Evolutionary conservation across 2,888 invertebrate species (phyloP), one percentile per base, ranked within the genome.

Genomic region (Monochamus alternatus): DNA sequence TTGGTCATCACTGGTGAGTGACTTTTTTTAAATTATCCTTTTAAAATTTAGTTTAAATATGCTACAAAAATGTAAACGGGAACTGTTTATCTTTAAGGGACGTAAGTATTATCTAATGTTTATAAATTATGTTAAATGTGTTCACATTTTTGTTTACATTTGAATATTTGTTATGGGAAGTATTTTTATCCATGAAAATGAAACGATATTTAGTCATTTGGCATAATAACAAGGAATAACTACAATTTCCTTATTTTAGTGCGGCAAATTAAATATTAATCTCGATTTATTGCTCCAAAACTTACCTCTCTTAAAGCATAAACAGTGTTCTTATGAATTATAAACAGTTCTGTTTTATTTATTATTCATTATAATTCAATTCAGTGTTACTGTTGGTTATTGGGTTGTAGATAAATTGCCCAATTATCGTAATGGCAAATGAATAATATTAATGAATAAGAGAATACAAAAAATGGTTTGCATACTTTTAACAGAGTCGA

Each of bases 1-100:
- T 91, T 97, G 85, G 97, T 97, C 90, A 97, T 97, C 90, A 97
- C 97, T 90, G 97, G 97, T 97, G 93, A 94, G 96, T 92, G 81
- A 83, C 83, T 78, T 83, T 83, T 62, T 38, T 51, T 30, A 47
- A 59, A 63, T 55, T 32, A 43, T 62, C 65, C 58, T 43, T 31
- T 66, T 64, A 14, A 65, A 65, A n/a, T 65, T 60, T 60, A 51
- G 80, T 77, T 78, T 77, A 73, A 79, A 79, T 74, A 76, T 78
- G 78, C 69, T 74, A 72, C 59, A 60, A 55, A 43, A 65, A 68
- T 47, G 12, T 47, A 8, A 12, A 38, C 12, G 12, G 47, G 47
- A 47, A 47, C 12, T 47, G 47, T 47, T 47, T 12, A 47, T 47
- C 9, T 47, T 47, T 47, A 47, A 47, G 47, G 47, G 12, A 47